These are phyloP conservation scores for Odocoileus virginianus DNA, from an alignment of 2,113 vertebrate species.

Conservation along the genomic window DNA sequence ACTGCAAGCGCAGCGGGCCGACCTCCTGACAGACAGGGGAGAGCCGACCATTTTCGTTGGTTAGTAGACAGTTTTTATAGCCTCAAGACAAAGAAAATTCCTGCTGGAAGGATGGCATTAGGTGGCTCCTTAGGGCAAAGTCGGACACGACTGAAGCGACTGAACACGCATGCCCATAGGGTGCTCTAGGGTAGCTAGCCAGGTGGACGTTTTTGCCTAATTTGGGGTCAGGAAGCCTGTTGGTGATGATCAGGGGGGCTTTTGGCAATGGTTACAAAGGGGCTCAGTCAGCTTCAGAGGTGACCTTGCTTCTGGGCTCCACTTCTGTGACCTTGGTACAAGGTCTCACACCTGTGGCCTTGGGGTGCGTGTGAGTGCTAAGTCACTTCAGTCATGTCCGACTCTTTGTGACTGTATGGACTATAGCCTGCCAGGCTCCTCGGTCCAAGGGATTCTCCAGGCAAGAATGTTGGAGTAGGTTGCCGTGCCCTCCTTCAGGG, in stretches of 20 bases:
- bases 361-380: neutral
- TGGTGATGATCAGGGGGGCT: neutral
- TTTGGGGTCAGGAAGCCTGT: neutral
- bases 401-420: neutral
- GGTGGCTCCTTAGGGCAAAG: neutral
- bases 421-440: neutral
- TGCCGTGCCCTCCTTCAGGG: neutral
- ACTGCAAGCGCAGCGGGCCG: rapidly evolving
- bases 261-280: neutral
- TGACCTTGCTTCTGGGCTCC: neutral
- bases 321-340: neutral
- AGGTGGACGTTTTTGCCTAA: neutral
- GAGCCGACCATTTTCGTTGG: rapidly evolving
- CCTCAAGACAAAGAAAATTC: neutral
- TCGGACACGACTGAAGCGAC: rapidly evolving
- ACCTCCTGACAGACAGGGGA: neutral
- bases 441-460: neutral
- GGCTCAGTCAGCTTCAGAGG: neutral
- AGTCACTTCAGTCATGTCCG: neutral
- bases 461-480: neutral
- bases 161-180: neutral
- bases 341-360: neutral
- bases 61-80: neutral
- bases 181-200: neutral
- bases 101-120: neutral